Evolutionary conservation across 2,113 vertebrate genomes (phyloP), one percentile per base, ranked within the genome.

Genomic region (Bothrops jararaca): DNA sequence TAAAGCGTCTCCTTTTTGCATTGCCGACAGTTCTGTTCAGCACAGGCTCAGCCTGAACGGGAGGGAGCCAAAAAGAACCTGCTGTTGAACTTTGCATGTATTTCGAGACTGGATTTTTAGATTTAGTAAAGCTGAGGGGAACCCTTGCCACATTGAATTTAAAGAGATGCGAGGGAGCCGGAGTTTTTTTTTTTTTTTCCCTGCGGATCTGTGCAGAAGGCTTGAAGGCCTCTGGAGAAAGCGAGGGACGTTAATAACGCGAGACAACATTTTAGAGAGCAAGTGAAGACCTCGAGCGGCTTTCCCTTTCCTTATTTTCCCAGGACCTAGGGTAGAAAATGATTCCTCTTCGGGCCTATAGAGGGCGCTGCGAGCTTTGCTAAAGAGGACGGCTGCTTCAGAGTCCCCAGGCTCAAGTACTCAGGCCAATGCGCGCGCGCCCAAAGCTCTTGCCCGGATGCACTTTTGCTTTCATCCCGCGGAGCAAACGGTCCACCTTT

Each of bases 311-410:
- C 24, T 13, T 13, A 12, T 88, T 45, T 88, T 45, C 54, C 85
- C 3, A 4, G 2, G 7, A 5, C 34, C 5, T 3, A 3, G 6
- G 34, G 64, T 26, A 89, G 20, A 42, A 1, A 29, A 1, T 42
- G 29, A 8, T 92, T 39, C 96, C 60, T 3, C 89, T 45, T 87
- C 58, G 57, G 8, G 60, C 96, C 98, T 95, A 97, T 95, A 98
- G 98, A 97, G 98, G 97, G 98, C 97, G 97, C 97, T 94, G 86
- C 90, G 94, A 97, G 95, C 97, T 94, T 93, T 94, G 94, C 95
- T 96, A 97, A 94, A 93, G 57, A 90, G 86, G 1, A 12, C 0
- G 12, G 4, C 45, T 2, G 34, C 45, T 57, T 24, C 87, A 24
- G 56, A 39, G 13, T 22, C 34, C 29, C 39, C 2, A 58, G 0